Conservation (phyloP, 2,888 invertebrate species). For the Octodonta nipae region DNA sequence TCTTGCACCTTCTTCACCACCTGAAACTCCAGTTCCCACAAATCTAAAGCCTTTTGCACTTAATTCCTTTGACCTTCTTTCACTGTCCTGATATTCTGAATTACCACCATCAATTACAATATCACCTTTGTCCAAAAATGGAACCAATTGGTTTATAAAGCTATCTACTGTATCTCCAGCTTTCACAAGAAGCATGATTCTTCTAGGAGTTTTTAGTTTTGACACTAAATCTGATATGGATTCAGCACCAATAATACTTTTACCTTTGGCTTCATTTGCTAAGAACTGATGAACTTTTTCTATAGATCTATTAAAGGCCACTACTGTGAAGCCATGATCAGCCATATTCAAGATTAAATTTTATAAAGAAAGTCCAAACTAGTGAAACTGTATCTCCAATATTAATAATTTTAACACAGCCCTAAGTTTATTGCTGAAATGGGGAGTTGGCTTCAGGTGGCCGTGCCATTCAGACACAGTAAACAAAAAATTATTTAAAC, state of each 20-base stretch:
- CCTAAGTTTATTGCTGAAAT: no score
- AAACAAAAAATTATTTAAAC: no score
- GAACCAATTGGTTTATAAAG: slow-evolving; percentile 77
- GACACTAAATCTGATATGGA: slow-evolving; percentile 83
- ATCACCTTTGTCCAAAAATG: slow-evolving; percentile 76
- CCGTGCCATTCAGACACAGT: no score
- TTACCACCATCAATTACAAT: slow-evolving; percentile 99
- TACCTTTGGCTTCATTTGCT: slow-evolving; percentile 91
- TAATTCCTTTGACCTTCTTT: slow-evolving; percentile 69
- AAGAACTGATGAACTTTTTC: slow-evolving; percentile 88
- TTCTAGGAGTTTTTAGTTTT: slow-evolving; percentile 80
- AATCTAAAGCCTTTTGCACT: slow-evolving; percentile 54
- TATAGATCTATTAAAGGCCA: slow-evolving; percentile 87
- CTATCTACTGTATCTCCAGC: slow-evolving; percentile 92
- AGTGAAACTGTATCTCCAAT: no score
- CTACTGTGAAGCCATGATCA: slow-evolving; percentile 94
- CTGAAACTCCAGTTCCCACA: slow-evolving; percentile 40
- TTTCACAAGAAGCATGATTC: slow-evolving; percentile 87
- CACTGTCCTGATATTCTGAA: slow-evolving; percentile 89
- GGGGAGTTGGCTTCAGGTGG: no score
- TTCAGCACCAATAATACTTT: slow-evolving; percentile 86
- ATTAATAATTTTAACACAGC: no score
- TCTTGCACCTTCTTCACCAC: slow-evolving; percentile 51
- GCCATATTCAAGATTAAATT: slow-evolving; percentile 98
- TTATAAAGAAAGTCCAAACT: no score